Evolutionary conservation across 1,140 invertebrate species (phyloP).

Genomic region (Aphis gossypii): DNA sequence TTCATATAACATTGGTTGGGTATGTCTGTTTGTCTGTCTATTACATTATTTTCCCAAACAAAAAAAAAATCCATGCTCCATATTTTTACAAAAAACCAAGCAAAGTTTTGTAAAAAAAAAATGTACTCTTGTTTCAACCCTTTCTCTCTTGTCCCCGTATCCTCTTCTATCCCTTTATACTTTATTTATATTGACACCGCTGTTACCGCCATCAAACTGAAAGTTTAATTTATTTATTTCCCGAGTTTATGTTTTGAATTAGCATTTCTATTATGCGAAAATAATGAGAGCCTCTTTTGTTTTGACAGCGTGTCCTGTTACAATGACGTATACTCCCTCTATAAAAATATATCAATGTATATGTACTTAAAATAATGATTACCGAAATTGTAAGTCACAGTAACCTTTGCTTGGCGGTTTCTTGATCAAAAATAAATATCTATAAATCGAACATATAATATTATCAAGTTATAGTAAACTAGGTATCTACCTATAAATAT

Average conservation of each 20-base stretch:
- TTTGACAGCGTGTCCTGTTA: constrained; percentile 43
- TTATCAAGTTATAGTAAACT: neutral
- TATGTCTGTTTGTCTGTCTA: constrained; percentile 52
- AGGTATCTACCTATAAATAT: neutral
- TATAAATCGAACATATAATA: neutral
- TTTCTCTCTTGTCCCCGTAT: constrained; percentile 26
- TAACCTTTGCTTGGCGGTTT: neutral
- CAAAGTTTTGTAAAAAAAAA: constrained; percentile 39
- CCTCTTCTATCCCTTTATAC: constrained; percentile 6
- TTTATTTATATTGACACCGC: constrained; percentile 57
- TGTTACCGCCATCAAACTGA: constrained; percentile 36
- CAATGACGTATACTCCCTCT: neutral
- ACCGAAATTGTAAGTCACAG: neutral
- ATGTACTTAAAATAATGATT: neutral
- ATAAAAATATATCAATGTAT: constrained; percentile 30
- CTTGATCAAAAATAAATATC: neutral
- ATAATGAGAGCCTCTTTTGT: constrained; percentile 51
- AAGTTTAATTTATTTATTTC: constrained; percentile 56
- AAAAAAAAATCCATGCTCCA: constrained; percentile 39
- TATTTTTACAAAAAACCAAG: constrained; percentile 41
- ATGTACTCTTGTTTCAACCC: constrained; percentile 41
- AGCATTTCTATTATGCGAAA: constrained; percentile 47
- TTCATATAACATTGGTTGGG: neutral
- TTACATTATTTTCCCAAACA: constrained; percentile 42
- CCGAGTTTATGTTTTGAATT: constrained; percentile 46